Conservation (phyloP, 2,113 vertebrate genomes). For the Athene noctua region DNA sequence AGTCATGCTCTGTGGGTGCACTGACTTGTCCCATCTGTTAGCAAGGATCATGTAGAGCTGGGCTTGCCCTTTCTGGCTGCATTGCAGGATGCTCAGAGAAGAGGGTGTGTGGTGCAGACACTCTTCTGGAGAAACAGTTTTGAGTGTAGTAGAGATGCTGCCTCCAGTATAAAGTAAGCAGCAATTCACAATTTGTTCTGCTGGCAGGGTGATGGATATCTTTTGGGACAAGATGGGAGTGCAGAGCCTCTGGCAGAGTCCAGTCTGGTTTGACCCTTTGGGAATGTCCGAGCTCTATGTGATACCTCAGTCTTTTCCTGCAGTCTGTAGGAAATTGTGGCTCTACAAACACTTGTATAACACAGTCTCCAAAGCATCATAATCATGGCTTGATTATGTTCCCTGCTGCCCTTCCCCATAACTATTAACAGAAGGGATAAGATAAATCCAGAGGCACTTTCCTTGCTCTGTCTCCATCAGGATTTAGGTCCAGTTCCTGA, state of each 20-base stretch:
- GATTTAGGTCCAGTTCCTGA: neutral
- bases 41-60: neutral
- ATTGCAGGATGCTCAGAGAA: neutral
- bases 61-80: neutral
- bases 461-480: neutral
- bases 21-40: neutral
- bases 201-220: fast-evolving
- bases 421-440: neutral
- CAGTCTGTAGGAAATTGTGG: neutral
- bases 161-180: neutral
- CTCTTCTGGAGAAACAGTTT: neutral
- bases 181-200: neutral
- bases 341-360: neutral
- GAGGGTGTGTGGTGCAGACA: neutral
- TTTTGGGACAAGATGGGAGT: neutral
- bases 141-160: neutral
- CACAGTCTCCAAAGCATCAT: neutral
- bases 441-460: neutral
- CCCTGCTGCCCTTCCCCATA: fast-evolving
- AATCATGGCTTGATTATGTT: neutral
- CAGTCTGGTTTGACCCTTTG: neutral
- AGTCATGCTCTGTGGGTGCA: fast-evolving
- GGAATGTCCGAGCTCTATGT: neutral
- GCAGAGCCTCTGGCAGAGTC: neutral
- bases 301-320: neutral